These are phyloP conservation scores for Limosa lapponica DNA, from an alignment of 2,797 vertebrate species.

Conservation along the genomic window DNA sequence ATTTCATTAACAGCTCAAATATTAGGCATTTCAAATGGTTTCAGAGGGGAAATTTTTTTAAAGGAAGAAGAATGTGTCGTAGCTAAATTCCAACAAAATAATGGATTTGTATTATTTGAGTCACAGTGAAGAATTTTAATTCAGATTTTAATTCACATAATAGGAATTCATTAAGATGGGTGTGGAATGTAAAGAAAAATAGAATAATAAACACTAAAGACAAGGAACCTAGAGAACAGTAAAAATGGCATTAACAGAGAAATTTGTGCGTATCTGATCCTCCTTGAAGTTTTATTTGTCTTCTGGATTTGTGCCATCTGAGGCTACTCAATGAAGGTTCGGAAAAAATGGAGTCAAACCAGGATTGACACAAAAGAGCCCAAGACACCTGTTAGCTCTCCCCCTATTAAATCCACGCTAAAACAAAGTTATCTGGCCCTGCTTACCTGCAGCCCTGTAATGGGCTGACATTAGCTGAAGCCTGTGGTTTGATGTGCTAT, in stretches of 20 bases:
- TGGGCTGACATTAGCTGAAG: slow-evolving; percentile 77
- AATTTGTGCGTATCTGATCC: not conserved
- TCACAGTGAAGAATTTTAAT: not conserved
- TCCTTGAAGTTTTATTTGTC: not conserved
- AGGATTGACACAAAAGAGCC: not conserved
- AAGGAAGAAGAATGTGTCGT: not conserved
- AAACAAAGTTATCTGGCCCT: not conserved
- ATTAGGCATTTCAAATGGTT: not conserved
- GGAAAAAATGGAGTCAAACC: not conserved
- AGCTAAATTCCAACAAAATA: not conserved
- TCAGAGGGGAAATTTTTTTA: not conserved
- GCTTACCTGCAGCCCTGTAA: slow-evolving; percentile 79
- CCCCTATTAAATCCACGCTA: not conserved
- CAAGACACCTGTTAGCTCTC: slow-evolving; percentile 19
- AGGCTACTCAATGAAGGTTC: not conserved
- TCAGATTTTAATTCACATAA: not conserved
- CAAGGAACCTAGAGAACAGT: not conserved
- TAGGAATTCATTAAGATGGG: not conserved
- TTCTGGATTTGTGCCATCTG: not conserved
- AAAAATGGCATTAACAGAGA: not conserved
- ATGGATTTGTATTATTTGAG: not conserved
- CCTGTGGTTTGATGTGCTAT: slow-evolving; percentile 52
- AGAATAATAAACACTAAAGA: not conserved
- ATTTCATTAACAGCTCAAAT: not conserved
- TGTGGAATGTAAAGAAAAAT: not conserved